Conservation (phyloP, 2,113 vertebrate species). For the Triplophysa siluroides region DNA sequence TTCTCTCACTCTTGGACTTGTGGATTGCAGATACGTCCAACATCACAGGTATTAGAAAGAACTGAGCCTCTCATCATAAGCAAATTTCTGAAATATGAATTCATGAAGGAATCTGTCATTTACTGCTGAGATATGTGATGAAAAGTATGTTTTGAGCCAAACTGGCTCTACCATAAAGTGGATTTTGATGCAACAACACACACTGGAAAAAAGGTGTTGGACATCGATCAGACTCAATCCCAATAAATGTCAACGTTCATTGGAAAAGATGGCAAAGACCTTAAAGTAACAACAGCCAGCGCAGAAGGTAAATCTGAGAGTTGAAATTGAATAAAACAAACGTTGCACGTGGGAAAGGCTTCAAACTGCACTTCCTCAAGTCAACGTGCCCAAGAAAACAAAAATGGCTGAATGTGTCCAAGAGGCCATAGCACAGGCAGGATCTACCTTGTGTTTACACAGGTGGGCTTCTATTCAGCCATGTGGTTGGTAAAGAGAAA, state of each 20-base stretch:
- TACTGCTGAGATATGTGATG: constrained; percentile 31
- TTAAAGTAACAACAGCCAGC: neutral
- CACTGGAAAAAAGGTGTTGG: neutral
- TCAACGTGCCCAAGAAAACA: constrained; percentile 53
- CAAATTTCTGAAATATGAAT: constrained; percentile 33
- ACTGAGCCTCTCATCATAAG: constrained; percentile 37
- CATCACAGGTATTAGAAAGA: constrained; percentile 30
- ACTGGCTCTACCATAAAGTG: constrained; percentile 19
- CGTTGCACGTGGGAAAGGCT: constrained; percentile 20
- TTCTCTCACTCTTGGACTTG: neutral
- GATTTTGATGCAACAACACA: constrained; percentile 25
- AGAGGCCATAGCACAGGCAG: constrained; percentile 52
- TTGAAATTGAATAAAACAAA: constrained; percentile 46
- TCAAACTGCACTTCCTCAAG: constrained; percentile 49
- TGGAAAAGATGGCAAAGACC: neutral
- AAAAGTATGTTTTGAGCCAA: neutral
- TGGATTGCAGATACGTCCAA: neutral
- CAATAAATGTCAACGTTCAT: neutral
- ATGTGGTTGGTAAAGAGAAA: constrained; percentile 47
- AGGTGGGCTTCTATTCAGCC: constrained; percentile 57
- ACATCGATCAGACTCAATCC: neutral
- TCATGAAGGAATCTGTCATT: constrained; percentile 36
- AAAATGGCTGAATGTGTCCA: constrained; percentile 47
- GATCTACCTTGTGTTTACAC: constrained; percentile 59
- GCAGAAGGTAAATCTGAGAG: neutral